phyloP scores from a whole-genome alignment of 2,888 invertebrate species.

The Caenorhabditis sp. region DNA sequence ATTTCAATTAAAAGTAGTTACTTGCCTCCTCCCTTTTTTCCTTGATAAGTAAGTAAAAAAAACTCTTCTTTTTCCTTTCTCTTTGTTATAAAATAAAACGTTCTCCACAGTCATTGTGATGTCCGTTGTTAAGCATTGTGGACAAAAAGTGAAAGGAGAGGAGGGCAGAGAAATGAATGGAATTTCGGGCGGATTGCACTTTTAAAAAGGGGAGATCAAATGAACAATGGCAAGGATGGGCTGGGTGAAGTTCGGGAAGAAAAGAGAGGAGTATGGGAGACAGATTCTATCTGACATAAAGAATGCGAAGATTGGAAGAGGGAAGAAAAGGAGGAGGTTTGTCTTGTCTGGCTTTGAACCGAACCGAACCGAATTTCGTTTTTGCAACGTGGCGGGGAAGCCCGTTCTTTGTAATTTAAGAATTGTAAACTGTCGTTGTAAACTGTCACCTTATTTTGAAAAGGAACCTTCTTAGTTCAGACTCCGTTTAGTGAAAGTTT shows the following conservation, averaged over 20 bases:
- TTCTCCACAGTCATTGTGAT: background rate
- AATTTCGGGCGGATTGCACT: constrained; percentile 38
- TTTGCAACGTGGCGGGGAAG: background rate
- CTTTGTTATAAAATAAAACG: background rate
- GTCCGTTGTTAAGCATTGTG: background rate
- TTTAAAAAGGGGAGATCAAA: constrained; percentile 44
- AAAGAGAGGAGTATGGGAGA: background rate
- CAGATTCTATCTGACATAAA: constrained; percentile 12
- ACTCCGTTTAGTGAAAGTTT: too few relatives aligned
- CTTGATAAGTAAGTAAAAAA: background rate
- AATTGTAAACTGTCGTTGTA: too few relatives aligned
- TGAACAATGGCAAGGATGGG: background rate
- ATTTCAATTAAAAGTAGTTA: too few relatives aligned
- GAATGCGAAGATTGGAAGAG: too few relatives aligned
- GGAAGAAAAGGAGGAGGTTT: background rate
- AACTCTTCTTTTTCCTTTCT: constrained; percentile 10
- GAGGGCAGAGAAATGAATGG: constrained; percentile 10
- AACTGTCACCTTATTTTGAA: too few relatives aligned
- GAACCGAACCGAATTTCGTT: background rate
- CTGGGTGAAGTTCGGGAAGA: constrained; percentile 2
- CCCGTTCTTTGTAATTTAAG: too few relatives aligned
- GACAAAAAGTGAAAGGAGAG: background rate
- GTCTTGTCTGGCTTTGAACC: constrained; percentile 19
- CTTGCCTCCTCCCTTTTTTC: too few relatives aligned
- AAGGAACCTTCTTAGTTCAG: too few relatives aligned